Evolutionary conservation across 2,888 invertebrate species (phyloP).

Genomic region (Acleris literana): DNA sequence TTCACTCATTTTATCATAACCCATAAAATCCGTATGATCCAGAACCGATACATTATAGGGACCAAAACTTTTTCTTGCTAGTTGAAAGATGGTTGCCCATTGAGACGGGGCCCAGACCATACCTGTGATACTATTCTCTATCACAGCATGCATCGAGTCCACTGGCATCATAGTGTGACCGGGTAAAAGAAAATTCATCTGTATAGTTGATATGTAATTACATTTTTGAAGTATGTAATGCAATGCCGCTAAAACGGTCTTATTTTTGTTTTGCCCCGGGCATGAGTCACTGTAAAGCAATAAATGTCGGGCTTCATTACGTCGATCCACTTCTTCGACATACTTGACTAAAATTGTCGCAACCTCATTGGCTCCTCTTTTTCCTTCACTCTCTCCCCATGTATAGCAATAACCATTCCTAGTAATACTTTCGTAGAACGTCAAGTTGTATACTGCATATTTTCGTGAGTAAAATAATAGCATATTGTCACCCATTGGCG

Average conservation of each 20-base stretch:
- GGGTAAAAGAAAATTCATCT: constrained; percentile 41
- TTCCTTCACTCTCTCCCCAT: neutral
- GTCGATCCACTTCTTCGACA: constrained; percentile 31
- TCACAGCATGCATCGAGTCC: constrained; percentile 39
- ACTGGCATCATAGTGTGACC: constrained; percentile 45
- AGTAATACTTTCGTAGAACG: neutral
- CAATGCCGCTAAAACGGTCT: constrained; percentile 9
- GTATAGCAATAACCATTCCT: neutral
- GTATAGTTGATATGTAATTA: constrained; percentile 31
- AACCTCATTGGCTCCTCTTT: constrained; percentile 40
- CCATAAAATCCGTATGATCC: constrained; percentile 21
- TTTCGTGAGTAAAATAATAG: neutral
- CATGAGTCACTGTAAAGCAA: constrained; percentile 20
- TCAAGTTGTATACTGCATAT: neutral
- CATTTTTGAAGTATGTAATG: constrained; percentile 18
- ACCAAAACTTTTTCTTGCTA: neutral
- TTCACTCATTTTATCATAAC: constrained; percentile 22
- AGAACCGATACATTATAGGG: constrained; percentile 22
- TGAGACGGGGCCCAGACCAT: constrained; percentile 41
- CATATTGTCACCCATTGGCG: neutral
- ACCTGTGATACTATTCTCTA: constrained; percentile 37
- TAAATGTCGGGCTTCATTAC: neutral
- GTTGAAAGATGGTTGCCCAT: constrained; percentile 30
- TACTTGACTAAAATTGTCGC: constrained; percentile 43
- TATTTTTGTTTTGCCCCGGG: constrained; percentile 18